Evolutionary conservation across 23 tunicate genomes (phyloP).

Genomic region (Trididemnum miniatum): DNA sequence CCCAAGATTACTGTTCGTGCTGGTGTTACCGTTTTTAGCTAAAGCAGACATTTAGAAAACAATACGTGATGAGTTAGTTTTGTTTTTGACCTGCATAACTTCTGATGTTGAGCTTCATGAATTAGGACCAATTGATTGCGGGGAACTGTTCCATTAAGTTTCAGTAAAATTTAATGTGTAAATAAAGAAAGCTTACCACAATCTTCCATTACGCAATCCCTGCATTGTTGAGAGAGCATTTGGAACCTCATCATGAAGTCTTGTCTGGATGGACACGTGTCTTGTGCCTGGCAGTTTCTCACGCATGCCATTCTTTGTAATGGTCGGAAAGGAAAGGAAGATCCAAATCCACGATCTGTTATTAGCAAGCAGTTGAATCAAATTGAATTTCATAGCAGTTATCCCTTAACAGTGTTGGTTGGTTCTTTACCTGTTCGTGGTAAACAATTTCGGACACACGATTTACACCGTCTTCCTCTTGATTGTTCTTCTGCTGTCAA

Average conservation of each 20-base stretch:
- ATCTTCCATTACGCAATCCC: constrained; percentile 5
- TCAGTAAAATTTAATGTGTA: too few species aligned
- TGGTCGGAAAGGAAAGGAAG: neutral
- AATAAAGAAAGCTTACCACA: constrained; percentile 7
- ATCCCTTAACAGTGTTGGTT: too few species aligned
- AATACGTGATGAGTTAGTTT: too few species aligned
- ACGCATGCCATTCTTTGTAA: neutral
- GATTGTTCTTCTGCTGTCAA: neutral
- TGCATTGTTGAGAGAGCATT: neutral
- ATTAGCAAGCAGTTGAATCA: too few species aligned
- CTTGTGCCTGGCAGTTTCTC: neutral
- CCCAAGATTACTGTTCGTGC: too few species aligned
- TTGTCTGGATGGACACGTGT: neutral
- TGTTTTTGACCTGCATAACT: too few species aligned
- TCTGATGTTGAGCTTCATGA: too few species aligned
- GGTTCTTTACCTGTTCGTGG: neutral
- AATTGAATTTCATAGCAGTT: too few species aligned
- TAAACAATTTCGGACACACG: constrained; percentile 13
- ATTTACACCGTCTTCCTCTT: neutral
- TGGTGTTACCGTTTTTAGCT: too few species aligned
- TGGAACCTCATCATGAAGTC: neutral
- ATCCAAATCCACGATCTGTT: neutral
- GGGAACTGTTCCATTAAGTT: too few species aligned
- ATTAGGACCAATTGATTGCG: neutral
- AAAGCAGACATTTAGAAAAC: too few species aligned